Evolutionary conservation across 2,113 vertebrate species (phyloP), one percentile per base, ranked within the genome.

Genomic region (Alces alces): DNA sequence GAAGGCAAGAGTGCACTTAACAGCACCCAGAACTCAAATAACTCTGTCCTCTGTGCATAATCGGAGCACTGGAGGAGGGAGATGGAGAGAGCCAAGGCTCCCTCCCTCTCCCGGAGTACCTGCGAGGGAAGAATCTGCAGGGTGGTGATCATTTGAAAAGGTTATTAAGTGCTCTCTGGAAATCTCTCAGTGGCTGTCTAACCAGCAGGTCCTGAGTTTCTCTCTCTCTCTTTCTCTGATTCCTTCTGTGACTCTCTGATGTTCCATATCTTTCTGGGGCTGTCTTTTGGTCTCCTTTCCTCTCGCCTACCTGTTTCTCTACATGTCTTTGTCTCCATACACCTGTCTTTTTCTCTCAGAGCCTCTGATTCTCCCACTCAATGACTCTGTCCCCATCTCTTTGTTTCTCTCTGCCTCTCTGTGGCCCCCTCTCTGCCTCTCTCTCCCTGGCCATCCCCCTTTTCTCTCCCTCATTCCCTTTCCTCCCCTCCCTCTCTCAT

Each of bases 1-100:
- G 95, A 94, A 95, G 89, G 78, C 58, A 85, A 95, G 78, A 93
- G 70, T 84, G 89, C 43, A 23, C 61, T 89, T 96, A 66, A 91
- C 28, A 90, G 61, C 80, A 92, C 84, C 39, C 89, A 12, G 43
- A 43, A 86, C 66, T 83, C 96, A 80, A 80, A 80, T 85, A 92
- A 90, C 73, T 79, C 73, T 57, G 84, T 85, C 84, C 96, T 93
- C 50, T 61, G 58, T 47, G 54, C n/a, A 47, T 45, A 82, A 93
- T 27, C 50, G 88, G 43, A 95, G 55, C 2, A 27, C 3, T 33
- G 23, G 9, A 57, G 15, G 76, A 78, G 21, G 52, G 70, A 64
- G 33, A 83, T 0, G 0, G 45, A 82, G 25, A 16, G 28, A 52
- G 4, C 14, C 25, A 15, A 86, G 45, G 36, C 9, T 30, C 54